A percentile compares a stretch with the other conserved stretches of the same genome.
Evolutionary conservation across 1,140 invertebrate species (phyloP).

Genomic region (Pseudomyrmex sp.): DNA sequence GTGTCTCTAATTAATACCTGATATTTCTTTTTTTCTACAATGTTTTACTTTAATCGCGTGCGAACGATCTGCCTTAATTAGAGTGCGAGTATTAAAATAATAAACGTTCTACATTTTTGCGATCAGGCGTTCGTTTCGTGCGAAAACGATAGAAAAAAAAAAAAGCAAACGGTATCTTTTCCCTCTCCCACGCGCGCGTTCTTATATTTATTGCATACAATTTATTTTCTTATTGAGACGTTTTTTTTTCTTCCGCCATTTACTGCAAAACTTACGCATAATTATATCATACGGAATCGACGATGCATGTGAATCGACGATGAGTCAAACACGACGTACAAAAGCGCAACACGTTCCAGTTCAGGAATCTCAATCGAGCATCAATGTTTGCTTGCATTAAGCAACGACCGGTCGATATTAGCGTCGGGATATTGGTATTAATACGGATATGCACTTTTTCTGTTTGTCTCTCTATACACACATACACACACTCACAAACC

Average conservation of each 20-base stretch:
- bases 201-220: background rate
- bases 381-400: background rate
- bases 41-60: conserved; percentile 20
- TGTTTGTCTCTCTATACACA: too few species aligned
- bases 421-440: background rate
- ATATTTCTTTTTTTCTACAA: conserved; percentile 40
- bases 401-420: background rate
- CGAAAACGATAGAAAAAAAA: background rate
- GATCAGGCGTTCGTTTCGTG: background rate
- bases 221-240: background rate
- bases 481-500: too few species aligned
- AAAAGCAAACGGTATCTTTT: too few species aligned
- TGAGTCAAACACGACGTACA: background rate
- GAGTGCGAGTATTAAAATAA: background rate
- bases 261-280: background rate
- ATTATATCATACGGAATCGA: background rate
- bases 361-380: background rate
- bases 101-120: conserved; percentile 21
- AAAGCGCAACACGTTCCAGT: background rate
- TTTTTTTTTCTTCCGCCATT: background rate
- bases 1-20: conserved; percentile 54
- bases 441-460: too few species aligned
- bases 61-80: conserved; percentile 48
- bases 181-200: too few species aligned
- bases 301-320: background rate